These are phyloP conservation scores for Toxotes lorentzi DNA, from an alignment of 2,797 vertebrate genomes.

Conservation along the genomic window DNA sequence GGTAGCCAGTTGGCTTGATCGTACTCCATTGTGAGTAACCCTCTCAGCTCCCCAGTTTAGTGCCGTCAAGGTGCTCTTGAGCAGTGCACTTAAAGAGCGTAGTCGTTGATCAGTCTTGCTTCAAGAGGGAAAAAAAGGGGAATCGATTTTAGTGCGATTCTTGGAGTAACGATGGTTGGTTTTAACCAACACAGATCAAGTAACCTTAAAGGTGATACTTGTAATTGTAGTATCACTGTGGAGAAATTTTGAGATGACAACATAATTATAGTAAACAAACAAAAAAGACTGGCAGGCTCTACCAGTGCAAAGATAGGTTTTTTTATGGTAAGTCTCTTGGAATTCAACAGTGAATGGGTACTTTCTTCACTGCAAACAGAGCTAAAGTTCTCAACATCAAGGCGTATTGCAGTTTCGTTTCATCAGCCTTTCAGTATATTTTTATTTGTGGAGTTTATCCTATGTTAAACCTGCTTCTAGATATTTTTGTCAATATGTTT, in stretches of 20 bases:
- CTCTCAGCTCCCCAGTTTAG: not conserved
- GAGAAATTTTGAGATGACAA: conserved; percentile 39
- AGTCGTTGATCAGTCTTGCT: not conserved
- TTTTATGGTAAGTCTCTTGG: not conserved
- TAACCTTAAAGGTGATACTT: conserved; percentile 17
- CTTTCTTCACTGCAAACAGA: not conserved
- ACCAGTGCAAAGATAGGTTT: not conserved
- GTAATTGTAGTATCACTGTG: conserved; percentile 33
- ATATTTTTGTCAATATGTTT: not conserved
- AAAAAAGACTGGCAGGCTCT: conserved; percentile 5
- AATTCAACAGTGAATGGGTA: not conserved
- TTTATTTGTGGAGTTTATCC: not conserved
- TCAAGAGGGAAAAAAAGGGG: too few species aligned
- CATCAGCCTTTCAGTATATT: not conserved
- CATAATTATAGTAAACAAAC: conserved; percentile 43
- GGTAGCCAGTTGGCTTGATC: not conserved
- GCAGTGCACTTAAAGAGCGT: not conserved
- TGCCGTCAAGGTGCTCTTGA: not conserved
- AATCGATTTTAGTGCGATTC: not conserved
- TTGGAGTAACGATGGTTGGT: conserved; percentile 12
- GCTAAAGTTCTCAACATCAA: not conserved
- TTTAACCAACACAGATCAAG: conserved; percentile 22
- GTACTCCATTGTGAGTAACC: not conserved
- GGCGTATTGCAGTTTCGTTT: not conserved
- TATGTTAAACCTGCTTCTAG: conserved; percentile 4